phyloP scores from a whole-genome alignment of 2,797 vertebrate genomes.

The Xenopus petersii region DNA sequence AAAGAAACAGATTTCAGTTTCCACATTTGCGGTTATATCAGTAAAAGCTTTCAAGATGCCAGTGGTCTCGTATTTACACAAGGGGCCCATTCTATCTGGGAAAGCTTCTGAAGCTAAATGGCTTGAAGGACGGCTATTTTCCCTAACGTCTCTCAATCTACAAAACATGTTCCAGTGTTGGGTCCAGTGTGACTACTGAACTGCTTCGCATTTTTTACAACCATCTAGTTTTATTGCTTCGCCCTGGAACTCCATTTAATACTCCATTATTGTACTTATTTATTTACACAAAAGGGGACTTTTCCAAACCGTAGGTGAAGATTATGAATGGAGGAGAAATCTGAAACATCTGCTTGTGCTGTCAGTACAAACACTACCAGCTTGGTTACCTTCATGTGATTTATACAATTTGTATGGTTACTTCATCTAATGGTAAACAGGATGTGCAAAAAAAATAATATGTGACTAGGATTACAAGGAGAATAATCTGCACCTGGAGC shows the following conservation, averaged over 20 bases:
- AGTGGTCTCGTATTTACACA: neutral
- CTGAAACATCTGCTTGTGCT: slow-evolving; percentile 85
- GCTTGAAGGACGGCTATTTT: too few relatives aligned
- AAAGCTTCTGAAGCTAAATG: slow-evolving; percentile 8
- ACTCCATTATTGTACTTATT: slow-evolving; percentile 54
- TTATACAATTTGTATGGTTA: slow-evolving; percentile 77
- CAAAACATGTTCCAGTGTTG: neutral
- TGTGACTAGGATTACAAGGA: slow-evolving; percentile 57
- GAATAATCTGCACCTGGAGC: slow-evolving; percentile 21
- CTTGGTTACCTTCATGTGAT: slow-evolving; percentile 68
- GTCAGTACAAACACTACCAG: slow-evolving; percentile 73
- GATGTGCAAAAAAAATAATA: slow-evolving; percentile 64
- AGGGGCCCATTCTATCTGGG: neutral
- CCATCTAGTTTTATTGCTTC: slow-evolving; percentile 58
- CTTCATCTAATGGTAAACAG: slow-evolving; percentile 66
- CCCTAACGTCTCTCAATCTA: too few relatives aligned
- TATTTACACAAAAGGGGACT: slow-evolving; percentile 80
- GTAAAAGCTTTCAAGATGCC: neutral
- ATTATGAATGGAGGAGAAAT: slow-evolving; percentile 83
- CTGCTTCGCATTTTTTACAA: slow-evolving; percentile 54
- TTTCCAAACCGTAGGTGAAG: slow-evolving; percentile 82
- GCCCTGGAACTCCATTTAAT: slow-evolving; percentile 22
- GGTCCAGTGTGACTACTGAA: neutral
- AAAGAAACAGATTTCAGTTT: slow-evolving; percentile 16
- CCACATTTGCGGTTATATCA: neutral